phyloP scores from a whole-genome alignment of 2,113 vertebrate species.

The Pedionomus torquatus region DNA sequence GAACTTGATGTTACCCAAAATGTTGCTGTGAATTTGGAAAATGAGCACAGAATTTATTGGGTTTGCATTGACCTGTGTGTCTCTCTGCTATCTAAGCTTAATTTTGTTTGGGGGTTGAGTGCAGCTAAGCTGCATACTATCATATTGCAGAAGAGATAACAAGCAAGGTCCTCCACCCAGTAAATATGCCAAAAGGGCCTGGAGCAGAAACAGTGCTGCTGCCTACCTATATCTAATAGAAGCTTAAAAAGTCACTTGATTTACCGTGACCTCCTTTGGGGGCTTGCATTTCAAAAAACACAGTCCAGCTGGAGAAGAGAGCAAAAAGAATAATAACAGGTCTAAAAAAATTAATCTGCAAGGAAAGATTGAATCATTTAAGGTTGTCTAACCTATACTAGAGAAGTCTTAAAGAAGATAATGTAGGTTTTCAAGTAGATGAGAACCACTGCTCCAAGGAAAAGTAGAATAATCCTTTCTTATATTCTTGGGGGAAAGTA shows the following conservation, averaged over 20 bases:
- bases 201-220: constrained; percentile 11
- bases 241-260: constrained; percentile 33
- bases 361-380: background rate
- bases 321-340: background rate
- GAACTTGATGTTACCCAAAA: background rate
- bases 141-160: constrained; percentile 3
- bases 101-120: background rate
- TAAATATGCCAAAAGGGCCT: background rate
- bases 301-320: background rate
- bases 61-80: background rate
- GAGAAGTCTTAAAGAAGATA: background rate
- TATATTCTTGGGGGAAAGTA: background rate
- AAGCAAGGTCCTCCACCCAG: constrained; percentile 3
- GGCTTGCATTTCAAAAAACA: constrained; percentile 15
- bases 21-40: constrained; percentile 4
- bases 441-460: background rate
- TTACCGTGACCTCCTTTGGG: background rate
- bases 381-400: background rate
- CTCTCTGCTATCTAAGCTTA: background rate
- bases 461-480: background rate
- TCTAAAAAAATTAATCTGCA: background rate
- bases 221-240: constrained; percentile 20
- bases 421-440: background rate
- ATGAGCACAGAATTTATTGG: background rate
- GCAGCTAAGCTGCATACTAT: background rate